Evolutionary conservation across 2,888 invertebrate species (phyloP).

Genomic region (Ennomos fuscantarius): DNA sequence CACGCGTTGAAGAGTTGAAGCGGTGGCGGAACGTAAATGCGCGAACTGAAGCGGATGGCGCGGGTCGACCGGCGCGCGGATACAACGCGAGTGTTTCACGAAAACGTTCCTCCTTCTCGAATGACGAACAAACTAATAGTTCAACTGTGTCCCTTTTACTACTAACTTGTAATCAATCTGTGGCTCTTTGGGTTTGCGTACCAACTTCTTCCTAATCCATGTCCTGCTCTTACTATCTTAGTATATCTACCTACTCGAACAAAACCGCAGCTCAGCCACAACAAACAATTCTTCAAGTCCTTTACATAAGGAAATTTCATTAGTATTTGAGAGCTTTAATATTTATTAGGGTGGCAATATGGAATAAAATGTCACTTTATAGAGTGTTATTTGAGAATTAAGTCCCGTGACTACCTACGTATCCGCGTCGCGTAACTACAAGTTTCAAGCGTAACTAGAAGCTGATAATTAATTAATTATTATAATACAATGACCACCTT

Average conservation of each 20-base stretch:
- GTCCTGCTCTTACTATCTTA: neutral
- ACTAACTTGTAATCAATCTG: neutral
- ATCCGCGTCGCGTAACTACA: too few relatives aligned
- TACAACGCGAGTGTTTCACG: slow-evolving; percentile 16
- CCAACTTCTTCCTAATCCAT: neutral
- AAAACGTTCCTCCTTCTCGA: neutral
- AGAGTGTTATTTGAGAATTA: too few relatives aligned
- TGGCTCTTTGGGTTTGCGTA: neutral
- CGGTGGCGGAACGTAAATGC: slow-evolving; percentile 2
- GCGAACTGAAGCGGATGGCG: slow-evolving; percentile 7
- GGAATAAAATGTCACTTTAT: too few relatives aligned
- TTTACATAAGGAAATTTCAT: slow-evolving; percentile 13
- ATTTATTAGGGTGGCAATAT: too few relatives aligned
- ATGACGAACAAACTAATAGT: too few relatives aligned
- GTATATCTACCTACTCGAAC: neutral
- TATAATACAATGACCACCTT: too few relatives aligned
- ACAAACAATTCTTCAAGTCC: slow-evolving; percentile 22
- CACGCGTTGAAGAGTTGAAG: slow-evolving; percentile 19
- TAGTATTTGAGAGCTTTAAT: slow-evolving; percentile 5
- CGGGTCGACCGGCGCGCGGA: slow-evolving; percentile 10
- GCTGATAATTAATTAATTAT: too few relatives aligned
- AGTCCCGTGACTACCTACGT: too few relatives aligned
- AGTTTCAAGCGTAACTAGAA: too few relatives aligned
- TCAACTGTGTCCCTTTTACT: neutral
- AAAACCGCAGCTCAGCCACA: slow-evolving; percentile 12